phyloP scores from a whole-genome alignment of 2,797 vertebrate species.

The Sciurus vulgaris region DNA sequence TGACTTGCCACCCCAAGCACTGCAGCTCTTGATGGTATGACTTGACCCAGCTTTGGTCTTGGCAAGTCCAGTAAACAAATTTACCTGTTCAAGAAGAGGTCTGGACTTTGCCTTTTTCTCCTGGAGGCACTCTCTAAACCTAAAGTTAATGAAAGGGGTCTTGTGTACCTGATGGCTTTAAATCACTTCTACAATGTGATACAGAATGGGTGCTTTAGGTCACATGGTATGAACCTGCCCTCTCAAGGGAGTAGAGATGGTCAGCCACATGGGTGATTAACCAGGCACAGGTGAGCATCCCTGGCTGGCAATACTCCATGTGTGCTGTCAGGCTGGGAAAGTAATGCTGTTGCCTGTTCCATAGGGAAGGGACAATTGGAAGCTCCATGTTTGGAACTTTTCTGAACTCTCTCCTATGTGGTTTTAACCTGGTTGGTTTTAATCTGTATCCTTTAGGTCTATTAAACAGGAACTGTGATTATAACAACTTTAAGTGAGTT shows the following conservation, averaged over 20 bases:
- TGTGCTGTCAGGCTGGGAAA: background rate
- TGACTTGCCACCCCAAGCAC: background rate
- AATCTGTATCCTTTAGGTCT: background rate
- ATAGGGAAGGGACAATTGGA: background rate
- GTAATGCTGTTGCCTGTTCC: background rate
- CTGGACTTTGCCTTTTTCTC: background rate
- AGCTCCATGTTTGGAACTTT: background rate
- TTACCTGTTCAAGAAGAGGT: background rate
- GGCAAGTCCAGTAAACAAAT: background rate
- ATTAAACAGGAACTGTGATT: background rate
- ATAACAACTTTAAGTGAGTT: background rate
- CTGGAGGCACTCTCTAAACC: background rate
- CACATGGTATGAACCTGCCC: background rate
- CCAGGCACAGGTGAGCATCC: background rate
- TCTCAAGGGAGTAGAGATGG: background rate
- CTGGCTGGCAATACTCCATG: rapidly evolving
- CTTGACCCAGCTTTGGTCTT: background rate
- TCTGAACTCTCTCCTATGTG: background rate
- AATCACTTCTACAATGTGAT: background rate
- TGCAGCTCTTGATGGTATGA: background rate
- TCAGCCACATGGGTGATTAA: background rate
- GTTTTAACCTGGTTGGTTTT: background rate
- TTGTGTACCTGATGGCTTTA: background rate
- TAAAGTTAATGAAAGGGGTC: background rate
- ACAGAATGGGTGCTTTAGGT: background rate